phyloP scores from a whole-genome alignment of 2,888 invertebrate species.

The Diloba caeruleocephala region DNA sequence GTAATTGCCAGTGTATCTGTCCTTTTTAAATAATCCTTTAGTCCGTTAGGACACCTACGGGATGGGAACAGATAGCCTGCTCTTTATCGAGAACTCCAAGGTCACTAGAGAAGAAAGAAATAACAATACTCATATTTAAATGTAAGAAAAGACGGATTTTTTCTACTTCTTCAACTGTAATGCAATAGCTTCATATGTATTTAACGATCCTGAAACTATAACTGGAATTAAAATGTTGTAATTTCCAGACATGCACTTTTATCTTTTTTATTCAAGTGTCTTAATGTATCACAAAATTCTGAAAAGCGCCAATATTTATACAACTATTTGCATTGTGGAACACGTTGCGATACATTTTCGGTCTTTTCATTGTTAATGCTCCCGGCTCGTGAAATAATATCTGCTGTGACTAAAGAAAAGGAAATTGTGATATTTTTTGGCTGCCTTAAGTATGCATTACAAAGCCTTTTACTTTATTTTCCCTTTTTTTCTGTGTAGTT shows the following conservation, averaged over 20 bases:
- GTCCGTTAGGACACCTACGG: no score
- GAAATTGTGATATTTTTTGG: constrained; percentile 23
- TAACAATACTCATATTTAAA: no score
- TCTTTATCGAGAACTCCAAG: no score
- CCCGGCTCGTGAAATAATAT: constrained; percentile 15
- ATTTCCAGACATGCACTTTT: constrained; percentile 11
- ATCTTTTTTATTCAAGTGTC: neutral
- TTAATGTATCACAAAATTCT: constrained; percentile 5
- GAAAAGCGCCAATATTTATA: constrained; percentile 23
- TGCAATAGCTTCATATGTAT: neutral
- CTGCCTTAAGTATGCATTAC: constrained; percentile 5
- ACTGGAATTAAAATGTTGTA: constrained; percentile 1
- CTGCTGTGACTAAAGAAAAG: constrained; percentile 16
- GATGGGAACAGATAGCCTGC: no score
- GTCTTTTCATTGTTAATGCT: constrained; percentile 16
- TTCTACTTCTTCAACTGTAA: neutral
- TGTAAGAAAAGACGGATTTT: no score
- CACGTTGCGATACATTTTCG: constrained; percentile 10
- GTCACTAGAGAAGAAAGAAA: no score
- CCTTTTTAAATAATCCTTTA: no score
- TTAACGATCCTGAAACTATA: neutral
- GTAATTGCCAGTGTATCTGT: no score
- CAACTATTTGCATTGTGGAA: constrained; percentile 23
- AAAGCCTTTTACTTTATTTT: constrained; percentile 8
- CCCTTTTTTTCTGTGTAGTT: neutral